Percentiles rank a stretch among this genome's conserved stretches.
Evolutionary conservation across 2,113 vertebrate species (phyloP).

Genomic region (Xiphias gladius): DNA sequence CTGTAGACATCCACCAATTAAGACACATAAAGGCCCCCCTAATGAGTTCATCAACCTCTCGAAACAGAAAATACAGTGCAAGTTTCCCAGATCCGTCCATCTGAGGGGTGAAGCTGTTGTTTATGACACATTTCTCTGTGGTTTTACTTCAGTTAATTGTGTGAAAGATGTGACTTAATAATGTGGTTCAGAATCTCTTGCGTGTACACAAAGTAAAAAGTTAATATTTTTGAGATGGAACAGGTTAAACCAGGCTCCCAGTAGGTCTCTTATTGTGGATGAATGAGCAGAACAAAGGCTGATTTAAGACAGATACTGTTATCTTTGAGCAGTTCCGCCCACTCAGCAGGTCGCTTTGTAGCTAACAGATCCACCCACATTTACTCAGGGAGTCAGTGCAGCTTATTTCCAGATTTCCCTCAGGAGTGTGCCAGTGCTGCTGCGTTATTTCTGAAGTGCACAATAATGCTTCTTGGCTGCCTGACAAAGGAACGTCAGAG

Average conservation of each 20-base stretch:
- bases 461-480: constrained; percentile 32
- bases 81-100: neutral
- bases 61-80: too few relatives aligned
- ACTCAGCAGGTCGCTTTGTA: constrained; percentile 43
- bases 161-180: neutral
- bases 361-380: constrained; percentile 59
- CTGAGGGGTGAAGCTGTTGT: neutral
- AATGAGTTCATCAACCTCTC: too few relatives aligned
- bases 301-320: constrained; percentile 58
- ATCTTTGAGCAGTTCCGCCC: constrained; percentile 57
- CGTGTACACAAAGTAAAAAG: neutral
- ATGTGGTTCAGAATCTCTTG: neutral
- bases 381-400: constrained; percentile 34
- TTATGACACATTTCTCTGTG: neutral
- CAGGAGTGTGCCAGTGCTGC: constrained; percentile 2
- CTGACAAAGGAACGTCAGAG: constrained; percentile 3
- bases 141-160: neutral
- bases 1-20: too few relatives aligned
- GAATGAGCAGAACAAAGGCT: constrained; percentile 48
- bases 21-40: too few relatives aligned
- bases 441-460: constrained; percentile 37
- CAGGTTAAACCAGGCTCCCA: constrained; percentile 16
- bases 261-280: constrained; percentile 25
- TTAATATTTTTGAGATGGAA: constrained; percentile 22
- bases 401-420: constrained; percentile 46